A percentile compares a stretch with the other conserved stretches of the same genome.
These are phyloP conservation scores for Cantharis rufa DNA, from an alignment of 2,888 invertebrate genomes.

Conservation along the genomic window DNA sequence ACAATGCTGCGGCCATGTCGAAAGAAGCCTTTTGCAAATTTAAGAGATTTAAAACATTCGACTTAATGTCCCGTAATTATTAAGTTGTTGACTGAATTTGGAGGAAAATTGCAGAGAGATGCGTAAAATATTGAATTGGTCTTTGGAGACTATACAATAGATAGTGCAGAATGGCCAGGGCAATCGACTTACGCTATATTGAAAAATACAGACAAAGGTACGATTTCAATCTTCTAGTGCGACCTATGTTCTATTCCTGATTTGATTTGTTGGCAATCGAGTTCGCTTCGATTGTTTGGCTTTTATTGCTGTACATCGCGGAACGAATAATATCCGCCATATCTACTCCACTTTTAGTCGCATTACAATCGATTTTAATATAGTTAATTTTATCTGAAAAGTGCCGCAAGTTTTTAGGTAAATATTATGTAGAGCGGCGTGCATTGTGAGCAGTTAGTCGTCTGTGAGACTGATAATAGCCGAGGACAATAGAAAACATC, in stretches of 20 bases:
- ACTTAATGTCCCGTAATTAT: neutral
- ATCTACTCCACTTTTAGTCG: conserved; percentile 24
- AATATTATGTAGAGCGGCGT: conserved; percentile 36
- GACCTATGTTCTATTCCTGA: conserved; percentile 43
- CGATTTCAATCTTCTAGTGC: conserved; percentile 47
- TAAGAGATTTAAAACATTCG: conserved; percentile 28
- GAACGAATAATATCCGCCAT: conserved; percentile 18
- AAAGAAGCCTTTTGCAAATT: conserved; percentile 29
- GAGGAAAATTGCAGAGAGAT: conserved; percentile 38
- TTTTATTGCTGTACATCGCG: conserved; percentile 38
- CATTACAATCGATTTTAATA: conserved; percentile 34
- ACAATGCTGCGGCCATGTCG: conserved; percentile 27
- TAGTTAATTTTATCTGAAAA: conserved; percentile 41
- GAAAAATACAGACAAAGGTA: conserved; percentile 49
- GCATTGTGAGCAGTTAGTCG: conserved; percentile 46
- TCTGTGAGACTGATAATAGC: conserved; percentile 46
- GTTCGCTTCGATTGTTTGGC: conserved; percentile 45
- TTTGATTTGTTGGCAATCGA: conserved; percentile 49
- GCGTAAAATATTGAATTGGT: conserved; percentile 46
- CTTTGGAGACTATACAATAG: conserved; percentile 42
- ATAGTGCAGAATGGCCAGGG: conserved; percentile 41
- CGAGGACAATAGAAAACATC: conserved; percentile 33
- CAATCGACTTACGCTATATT: conserved; percentile 46
- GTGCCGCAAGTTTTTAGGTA: conserved; percentile 38
- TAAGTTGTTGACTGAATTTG: conserved; percentile 37